These are phyloP conservation scores for Drosophila seguyi DNA, from an alignment of 1,140 invertebrate genomes.

Conservation along the genomic window DNA sequence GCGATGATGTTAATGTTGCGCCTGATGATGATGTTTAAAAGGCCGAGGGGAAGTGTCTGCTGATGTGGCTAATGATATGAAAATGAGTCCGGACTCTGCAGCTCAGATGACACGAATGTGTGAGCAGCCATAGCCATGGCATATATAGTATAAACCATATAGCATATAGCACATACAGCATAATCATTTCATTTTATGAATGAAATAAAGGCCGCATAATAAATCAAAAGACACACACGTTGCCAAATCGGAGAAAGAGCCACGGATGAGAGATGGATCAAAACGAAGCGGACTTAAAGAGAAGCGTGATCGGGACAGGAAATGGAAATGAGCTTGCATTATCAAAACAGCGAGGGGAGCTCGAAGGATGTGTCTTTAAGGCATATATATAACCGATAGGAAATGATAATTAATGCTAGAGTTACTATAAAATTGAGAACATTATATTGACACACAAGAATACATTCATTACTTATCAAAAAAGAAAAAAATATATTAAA, in stretches of 20 bases:
- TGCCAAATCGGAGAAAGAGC: slow-evolving; percentile 37
- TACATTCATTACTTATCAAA: too few relatives aligned
- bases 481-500: too few relatives aligned
- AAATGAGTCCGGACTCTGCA: slow-evolving; percentile 60
- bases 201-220: slow-evolving; percentile 60
- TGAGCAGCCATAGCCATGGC: slow-evolving; percentile 23
- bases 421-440: too few relatives aligned
- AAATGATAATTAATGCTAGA: background rate
- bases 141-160: background rate
- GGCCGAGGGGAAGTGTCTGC: slow-evolving; percentile 43
- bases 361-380: background rate
- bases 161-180: slow-evolving; percentile 23
- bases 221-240: slow-evolving; percentile 66
- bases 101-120: slow-evolving; percentile 67
- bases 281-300: slow-evolving; percentile 39
- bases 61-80: slow-evolving; percentile 77
- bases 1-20: slow-evolving; percentile 42
- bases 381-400: background rate
- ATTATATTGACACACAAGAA: too few relatives aligned
- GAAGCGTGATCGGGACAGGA: slow-evolving; percentile 50
- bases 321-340: slow-evolving; percentile 55
- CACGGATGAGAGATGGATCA: slow-evolving; percentile 44
- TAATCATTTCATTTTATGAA: slow-evolving; percentile 72
- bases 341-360: slow-evolving; percentile 18
- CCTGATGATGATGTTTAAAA: slow-evolving; percentile 52